Base-by-base conservation (phyloP, 1,140 invertebrate genomes). In the Drosophila sp. region DNA sequence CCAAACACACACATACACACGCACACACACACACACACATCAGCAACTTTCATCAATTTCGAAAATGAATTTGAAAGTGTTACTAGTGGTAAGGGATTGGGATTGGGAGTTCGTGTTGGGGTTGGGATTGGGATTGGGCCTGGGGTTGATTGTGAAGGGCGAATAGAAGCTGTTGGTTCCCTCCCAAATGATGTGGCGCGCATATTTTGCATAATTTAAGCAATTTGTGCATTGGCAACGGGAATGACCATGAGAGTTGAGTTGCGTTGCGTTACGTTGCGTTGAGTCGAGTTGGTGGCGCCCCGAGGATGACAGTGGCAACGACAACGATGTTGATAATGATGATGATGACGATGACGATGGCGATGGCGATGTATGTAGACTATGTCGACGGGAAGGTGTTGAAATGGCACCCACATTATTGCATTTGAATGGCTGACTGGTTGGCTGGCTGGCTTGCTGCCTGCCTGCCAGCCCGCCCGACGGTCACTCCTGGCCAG, bases 151-250 rank as follows among this genome's bases (percentile, higher is more conserved):
- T 57, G n/a, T 47, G 57, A 55, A 38, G 47, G 25, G 40, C 32
- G 44, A 64, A 58, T 50, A 60, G 47, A 50, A 17, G 33, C 3
- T 50, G 6, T 11, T 50, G 57, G 23, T 17, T 50, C 44, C 41
- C 30, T 33, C 57, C 44, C 58, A 64, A 72, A 76, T 80, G 79
- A 83, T 89, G 76, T 83, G 80, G 84, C 76, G 85, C 84, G 85
- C 84, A 87, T 89, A 87, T 87, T 87, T 87, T 87, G 84, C 84
- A 87, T 87, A 89, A 87, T 87, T 87, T 87, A 87, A 87, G 84
- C 84, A 87, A 87, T 87, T 87, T 87, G 84, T 87, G 84, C 79
- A 80, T 67, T 76, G 75, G 76, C 76, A 87, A 70, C 72, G 75
- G 68, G 35, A 58, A 44, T 66, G 62, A 73, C 57, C 70, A 74